These are phyloP conservation scores for Budorcas taxicolor DNA, from an alignment of 2,113 vertebrate genomes.

Conservation along the genomic window DNA sequence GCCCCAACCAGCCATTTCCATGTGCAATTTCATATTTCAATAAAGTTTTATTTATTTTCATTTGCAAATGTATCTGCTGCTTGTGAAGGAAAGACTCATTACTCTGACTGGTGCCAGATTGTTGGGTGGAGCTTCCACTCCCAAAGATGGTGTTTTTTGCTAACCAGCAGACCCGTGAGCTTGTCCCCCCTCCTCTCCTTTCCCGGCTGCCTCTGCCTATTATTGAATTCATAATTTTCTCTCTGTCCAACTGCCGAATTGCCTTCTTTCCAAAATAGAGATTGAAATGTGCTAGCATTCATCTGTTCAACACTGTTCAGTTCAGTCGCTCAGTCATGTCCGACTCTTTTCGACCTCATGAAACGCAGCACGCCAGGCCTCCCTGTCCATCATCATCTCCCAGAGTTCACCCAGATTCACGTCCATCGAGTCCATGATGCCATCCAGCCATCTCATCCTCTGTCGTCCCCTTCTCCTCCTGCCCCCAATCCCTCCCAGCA, in stretches of 20 bases:
- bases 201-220: neutral
- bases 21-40: slow-evolving; percentile 79
- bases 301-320: neutral
- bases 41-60: slow-evolving; percentile 80
- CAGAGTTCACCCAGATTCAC: too few species aligned
- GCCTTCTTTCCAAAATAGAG: neutral
- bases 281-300: neutral
- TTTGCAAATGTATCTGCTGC: slow-evolving; percentile 69
- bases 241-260: neutral
- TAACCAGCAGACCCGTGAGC: neutral
- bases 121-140: neutral
- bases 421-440: too few species aligned
- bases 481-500: too few species aligned
- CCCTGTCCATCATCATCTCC: too few species aligned
- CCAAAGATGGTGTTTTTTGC: neutral
- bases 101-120: slow-evolving; percentile 18
- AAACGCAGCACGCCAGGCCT: too few species aligned
- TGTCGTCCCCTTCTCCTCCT: too few species aligned
- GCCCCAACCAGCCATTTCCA: slow-evolving; percentile 69
- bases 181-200: neutral
- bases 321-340: too few species aligned
- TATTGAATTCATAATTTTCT: neutral
- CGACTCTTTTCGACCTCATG: too few species aligned
- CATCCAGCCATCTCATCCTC: too few species aligned
- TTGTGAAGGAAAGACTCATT: slow-evolving; percentile 45